A percentile compares a stretch with the other conserved stretches of the same genome.
phyloP scores from a whole-genome alignment of 2,797 vertebrate species.

The Nothura maculosa region DNA sequence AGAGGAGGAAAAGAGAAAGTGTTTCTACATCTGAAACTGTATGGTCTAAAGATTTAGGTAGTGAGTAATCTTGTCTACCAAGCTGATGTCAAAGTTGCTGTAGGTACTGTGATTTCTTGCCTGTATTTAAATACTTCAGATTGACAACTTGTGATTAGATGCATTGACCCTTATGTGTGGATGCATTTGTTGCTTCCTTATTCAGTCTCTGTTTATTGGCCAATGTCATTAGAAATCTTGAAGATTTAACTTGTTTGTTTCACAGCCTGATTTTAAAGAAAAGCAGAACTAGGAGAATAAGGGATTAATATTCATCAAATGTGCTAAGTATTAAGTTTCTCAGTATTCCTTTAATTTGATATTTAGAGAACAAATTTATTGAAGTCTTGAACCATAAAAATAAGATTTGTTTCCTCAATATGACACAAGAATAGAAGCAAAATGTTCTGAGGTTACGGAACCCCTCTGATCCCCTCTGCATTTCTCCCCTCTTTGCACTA shows the following conservation, averaged over 20 bases:
- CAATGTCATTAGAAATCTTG: neutral
- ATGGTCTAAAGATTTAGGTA: neutral
- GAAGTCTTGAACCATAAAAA: neutral
- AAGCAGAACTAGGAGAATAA: neutral
- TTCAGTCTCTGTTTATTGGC: neutral
- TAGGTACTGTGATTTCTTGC: neutral
- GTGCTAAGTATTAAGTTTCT: neutral
- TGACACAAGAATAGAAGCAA: neutral
- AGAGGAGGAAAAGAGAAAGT: neutral
- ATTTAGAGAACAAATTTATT: neutral
- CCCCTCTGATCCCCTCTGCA: neutral
- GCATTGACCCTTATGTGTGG: neutral
- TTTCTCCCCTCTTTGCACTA: neutral
- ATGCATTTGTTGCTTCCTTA: neutral
- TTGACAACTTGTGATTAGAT: neutral
- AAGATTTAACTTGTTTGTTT: neutral
- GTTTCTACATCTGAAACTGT: neutral
- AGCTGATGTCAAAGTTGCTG: neutral
- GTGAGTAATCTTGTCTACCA: neutral
- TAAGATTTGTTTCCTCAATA: neutral
- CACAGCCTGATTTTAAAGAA: neutral
- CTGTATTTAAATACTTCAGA: neutral
- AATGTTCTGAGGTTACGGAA: neutral
- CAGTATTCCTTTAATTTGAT: neutral
- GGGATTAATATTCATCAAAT: neutral